These are phyloP conservation scores for Lophotis ruficrista DNA, from an alignment of 2,113 vertebrate species.

Conservation along the genomic window DNA sequence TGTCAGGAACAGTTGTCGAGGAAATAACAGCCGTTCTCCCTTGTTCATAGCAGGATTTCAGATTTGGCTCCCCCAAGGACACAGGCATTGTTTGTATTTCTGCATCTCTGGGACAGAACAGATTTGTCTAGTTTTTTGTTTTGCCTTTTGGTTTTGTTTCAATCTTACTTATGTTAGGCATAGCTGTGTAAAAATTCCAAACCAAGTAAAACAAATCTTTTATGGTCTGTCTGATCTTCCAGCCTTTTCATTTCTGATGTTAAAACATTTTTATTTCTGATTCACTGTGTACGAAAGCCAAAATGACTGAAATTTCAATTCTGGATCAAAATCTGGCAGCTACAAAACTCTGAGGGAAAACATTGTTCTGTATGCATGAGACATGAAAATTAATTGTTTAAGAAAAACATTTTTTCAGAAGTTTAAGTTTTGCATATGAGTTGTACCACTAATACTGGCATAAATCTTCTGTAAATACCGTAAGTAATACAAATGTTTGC, in stretches of 20 bases:
- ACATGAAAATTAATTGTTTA: background rate
- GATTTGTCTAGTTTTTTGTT: background rate
- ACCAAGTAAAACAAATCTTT: constrained; percentile 23
- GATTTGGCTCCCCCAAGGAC: background rate
- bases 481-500: background rate
- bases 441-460: background rate
- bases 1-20: background rate
- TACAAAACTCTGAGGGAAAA: background rate
- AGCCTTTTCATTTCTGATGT: constrained; percentile 17
- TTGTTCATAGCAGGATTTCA: background rate
- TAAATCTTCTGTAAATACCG: background rate
- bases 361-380: background rate
- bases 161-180: background rate
- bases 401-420: background rate
- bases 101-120: background rate
- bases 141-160: constrained; percentile 19
- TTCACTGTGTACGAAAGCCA: background rate
- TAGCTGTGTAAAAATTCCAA: constrained; percentile 3
- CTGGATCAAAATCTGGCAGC: background rate
- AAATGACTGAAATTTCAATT: constrained; percentile 2
- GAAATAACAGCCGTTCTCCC: background rate
- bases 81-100: background rate
- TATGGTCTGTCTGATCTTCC: background rate
- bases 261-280: constrained; percentile 37
- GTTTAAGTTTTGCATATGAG: background rate